Evolutionary conservation across 37 sponge, comb jelly and placozoan genomes (phyloP).

Genomic region (Ianthella basta): DNA sequence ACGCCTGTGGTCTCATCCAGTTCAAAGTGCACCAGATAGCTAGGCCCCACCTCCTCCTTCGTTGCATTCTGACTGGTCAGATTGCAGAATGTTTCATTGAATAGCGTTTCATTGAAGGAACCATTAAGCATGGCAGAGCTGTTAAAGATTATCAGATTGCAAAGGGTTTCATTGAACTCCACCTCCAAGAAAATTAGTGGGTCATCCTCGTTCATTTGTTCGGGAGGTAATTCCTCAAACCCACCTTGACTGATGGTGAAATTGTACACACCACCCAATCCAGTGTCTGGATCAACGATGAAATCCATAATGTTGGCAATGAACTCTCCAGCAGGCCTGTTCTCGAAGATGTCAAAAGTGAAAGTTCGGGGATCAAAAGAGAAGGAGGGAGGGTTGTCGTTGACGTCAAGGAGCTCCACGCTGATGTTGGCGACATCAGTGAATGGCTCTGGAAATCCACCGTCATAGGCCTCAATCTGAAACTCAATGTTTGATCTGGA

Average conservation of each 20-base stretch:
- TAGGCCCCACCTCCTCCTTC: neutral
- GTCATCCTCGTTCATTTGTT: neutral
- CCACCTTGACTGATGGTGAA: constrained; percentile 32
- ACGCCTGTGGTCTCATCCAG: constrained; percentile 33
- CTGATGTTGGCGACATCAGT: constrained; percentile 65
- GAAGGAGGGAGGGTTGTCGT: constrained; percentile 75
- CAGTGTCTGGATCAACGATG: constrained; percentile 67
- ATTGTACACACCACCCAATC: constrained; percentile 53
- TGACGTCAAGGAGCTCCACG: constrained; percentile 48
- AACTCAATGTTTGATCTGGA: constrained; percentile 46
- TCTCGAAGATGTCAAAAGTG: constrained; percentile 44
- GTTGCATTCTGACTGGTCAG: neutral
- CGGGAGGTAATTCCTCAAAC: constrained; percentile 13
- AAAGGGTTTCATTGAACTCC: neutral
- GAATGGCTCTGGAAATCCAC: constrained; percentile 78
- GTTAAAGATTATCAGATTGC: neutral
- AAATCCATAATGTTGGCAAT: constrained; percentile 43
- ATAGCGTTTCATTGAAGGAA: neutral
- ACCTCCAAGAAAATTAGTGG: neutral
- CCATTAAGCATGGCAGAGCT: neutral
- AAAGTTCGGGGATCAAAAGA: constrained; percentile 39
- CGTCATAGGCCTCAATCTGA: constrained; percentile 78
- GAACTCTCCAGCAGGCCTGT: constrained; percentile 35
- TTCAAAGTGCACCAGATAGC: neutral
- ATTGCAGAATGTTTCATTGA: constrained; percentile 6